Conservation (phyloP, 2,888 invertebrate genomes). For the Andricus curvator region DNA sequence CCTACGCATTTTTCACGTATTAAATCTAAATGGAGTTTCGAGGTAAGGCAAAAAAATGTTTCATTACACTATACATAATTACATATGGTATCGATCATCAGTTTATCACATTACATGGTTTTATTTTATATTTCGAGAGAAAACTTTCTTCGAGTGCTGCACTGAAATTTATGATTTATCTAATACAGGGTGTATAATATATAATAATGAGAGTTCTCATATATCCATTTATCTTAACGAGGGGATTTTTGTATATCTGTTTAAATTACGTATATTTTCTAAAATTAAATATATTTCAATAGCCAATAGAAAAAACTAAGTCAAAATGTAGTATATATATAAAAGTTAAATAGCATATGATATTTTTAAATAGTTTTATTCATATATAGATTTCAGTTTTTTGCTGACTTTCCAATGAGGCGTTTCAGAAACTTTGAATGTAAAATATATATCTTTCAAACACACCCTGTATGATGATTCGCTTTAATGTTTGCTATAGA, state of each 20-base stretch:
- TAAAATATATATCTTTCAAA: neutral
- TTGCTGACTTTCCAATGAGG: neutral
- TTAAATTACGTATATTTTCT: neutral
- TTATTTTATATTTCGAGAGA: neutral
- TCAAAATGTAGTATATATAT: no score
- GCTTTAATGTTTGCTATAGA: neutral
- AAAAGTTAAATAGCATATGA: neutral
- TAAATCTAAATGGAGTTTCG: neutral
- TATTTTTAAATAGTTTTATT: neutral
- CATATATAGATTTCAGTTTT: neutral
- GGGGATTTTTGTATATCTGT: neutral
- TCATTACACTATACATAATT: neutral
- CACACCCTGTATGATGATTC: neutral
- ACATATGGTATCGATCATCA: neutral
- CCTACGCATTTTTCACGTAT: neutral
- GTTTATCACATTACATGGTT: neutral
- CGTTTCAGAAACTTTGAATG: neutral
- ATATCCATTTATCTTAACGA: neutral
- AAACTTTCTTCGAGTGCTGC: neutral
- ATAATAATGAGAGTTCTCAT: neutral
- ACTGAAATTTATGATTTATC: neutral
- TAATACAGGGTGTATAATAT: neutral
- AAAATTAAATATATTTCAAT: neutral
- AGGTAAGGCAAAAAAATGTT: neutral
- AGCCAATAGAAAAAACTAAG: no score